phyloP scores from a whole-genome alignment of 2,113 vertebrate genomes.

The Cryptoleucopteryx plumbea region DNA sequence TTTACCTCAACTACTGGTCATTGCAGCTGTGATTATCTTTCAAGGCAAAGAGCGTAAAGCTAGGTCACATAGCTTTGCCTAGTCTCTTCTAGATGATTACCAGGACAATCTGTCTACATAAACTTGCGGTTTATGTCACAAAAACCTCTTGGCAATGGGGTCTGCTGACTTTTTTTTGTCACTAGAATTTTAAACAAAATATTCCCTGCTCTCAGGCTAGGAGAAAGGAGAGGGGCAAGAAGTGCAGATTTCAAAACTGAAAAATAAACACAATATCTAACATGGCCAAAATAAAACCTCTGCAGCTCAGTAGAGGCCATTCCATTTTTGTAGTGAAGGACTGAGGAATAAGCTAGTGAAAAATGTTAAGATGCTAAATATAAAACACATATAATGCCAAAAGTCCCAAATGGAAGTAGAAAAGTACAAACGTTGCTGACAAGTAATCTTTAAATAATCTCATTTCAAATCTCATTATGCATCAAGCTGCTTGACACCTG shows the following conservation, averaged over 20 bases:
- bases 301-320: neutral
- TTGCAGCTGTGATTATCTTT: neutral
- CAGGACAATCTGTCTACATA: neutral
- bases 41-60: neutral
- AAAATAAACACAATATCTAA: neutral
- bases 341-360: neutral
- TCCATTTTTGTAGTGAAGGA: neutral
- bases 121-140: neutral
- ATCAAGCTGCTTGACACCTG: neutral
- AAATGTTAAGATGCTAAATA: neutral
- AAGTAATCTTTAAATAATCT: constrained; percentile 19
- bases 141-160: neutral
- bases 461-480: neutral
- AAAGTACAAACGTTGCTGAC: neutral
- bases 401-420: neutral
- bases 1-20: neutral
- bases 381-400: neutral
- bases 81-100: neutral
- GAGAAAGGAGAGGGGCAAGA: neutral
- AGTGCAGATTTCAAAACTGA: neutral
- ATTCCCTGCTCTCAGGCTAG: neutral
- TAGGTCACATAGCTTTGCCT: neutral
- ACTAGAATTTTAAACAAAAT: neutral
- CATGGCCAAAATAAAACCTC: neutral
- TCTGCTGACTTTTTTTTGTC: neutral